Conservation (phyloP, 2,113 vertebrate genomes). For the Callipepla squamata region DNA sequence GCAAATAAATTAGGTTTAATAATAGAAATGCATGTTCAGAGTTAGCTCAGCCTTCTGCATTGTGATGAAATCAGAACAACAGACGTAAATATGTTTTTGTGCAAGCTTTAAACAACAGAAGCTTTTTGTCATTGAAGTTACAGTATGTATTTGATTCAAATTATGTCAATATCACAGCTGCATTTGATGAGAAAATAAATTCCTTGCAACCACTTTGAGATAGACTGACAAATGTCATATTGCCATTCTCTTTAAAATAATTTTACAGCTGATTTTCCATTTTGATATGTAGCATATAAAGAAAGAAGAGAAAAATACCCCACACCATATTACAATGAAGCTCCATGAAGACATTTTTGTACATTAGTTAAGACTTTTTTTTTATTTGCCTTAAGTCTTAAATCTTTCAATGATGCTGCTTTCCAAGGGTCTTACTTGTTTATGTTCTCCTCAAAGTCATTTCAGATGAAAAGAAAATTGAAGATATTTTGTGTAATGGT, state of each 20-base stretch:
- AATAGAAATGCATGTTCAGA: slow-evolving; percentile 16
- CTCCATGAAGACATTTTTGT: background rate
- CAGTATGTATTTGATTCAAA: slow-evolving; percentile 46
- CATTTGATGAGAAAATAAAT: slow-evolving; percentile 40
- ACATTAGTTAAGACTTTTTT: too few species aligned
- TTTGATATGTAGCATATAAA: background rate
- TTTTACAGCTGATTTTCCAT: slow-evolving; percentile 33
- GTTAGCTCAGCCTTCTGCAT: slow-evolving; percentile 2
- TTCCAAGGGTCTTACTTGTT: slow-evolving; percentile 10
- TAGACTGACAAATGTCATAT: slow-evolving; percentile 34
- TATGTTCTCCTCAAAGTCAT: background rate
- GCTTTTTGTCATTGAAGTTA: slow-evolving; percentile 63
- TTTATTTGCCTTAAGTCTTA: slow-evolving; percentile 8
- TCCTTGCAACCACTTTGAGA: background rate
- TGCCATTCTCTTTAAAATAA: slow-evolving; percentile 31
- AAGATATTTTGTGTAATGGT: background rate
- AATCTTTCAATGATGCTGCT: slow-evolving; percentile 15
- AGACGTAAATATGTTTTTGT: slow-evolving; percentile 56
- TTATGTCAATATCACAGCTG: slow-evolving; percentile 30
- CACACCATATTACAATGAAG: slow-evolving; percentile 15
- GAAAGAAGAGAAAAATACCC: background rate
- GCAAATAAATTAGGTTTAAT: slow-evolving; percentile 43
- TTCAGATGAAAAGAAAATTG: slow-evolving; percentile 6
- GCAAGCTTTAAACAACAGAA: slow-evolving; percentile 47
- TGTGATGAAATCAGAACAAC: slow-evolving; percentile 42